Conservation (phyloP, 2,797 vertebrate species). For the Gouania willdenowi region DNA sequence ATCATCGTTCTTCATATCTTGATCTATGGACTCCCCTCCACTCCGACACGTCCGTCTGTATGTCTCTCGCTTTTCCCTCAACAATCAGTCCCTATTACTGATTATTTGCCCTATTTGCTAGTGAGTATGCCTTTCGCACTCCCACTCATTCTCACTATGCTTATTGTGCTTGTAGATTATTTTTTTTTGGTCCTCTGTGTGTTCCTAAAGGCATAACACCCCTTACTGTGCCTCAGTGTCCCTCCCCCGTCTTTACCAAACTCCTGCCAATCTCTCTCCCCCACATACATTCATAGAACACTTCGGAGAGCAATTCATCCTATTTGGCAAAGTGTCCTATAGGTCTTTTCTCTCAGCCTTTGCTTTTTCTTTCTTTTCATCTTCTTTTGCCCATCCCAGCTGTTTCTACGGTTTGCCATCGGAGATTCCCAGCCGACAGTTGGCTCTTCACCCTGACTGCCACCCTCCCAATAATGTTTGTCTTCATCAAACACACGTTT, state of each 20-base stretch:
- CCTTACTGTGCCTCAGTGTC: conserved; percentile 29
- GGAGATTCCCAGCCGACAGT: conserved; percentile 58
- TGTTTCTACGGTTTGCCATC: conserved; percentile 42
- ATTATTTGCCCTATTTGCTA: conserved; percentile 51
- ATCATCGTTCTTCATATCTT: conserved; percentile 14
- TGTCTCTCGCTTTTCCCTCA: conserved; percentile 17
- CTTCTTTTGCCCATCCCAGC: conserved; percentile 18
- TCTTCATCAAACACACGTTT: conserved; percentile 31
- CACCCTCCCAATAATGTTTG: conserved; percentile 57
- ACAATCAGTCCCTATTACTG: conserved; percentile 35
- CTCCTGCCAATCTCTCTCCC: conserved; percentile 31
- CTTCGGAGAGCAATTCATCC: conserved; percentile 52
- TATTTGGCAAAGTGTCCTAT: conserved; percentile 34
- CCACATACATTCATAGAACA: conserved; percentile 45
- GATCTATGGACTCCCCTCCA: conserved; percentile 21
- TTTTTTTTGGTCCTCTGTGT: conserved; percentile 11
- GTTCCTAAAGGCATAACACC: conserved; percentile 29
- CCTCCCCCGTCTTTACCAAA: conserved; percentile 30
- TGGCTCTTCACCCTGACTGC: conserved; percentile 70
- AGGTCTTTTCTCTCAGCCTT: conserved; percentile 30
- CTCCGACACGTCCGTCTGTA: conserved; percentile 15
- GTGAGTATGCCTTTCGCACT: conserved; percentile 42
- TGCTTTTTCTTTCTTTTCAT: conserved; percentile 13
- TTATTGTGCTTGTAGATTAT: conserved; percentile 15
- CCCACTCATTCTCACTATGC: conserved; percentile 30